Evolutionary conservation across 1,140 invertebrate genomes (phyloP).

Genomic region (Tribolium castaneum): DNA sequence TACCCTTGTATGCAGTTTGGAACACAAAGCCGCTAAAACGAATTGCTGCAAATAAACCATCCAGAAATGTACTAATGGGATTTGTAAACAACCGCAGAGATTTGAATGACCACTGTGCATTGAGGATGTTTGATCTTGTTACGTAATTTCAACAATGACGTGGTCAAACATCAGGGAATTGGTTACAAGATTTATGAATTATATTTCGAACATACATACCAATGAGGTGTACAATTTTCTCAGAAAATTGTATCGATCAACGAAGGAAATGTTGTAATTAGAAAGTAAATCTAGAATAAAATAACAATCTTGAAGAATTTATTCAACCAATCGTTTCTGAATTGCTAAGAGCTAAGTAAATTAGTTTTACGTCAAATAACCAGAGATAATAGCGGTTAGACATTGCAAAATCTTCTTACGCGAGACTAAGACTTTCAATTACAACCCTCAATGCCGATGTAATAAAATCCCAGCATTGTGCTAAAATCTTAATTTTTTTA

Average conservation of each 20-base stretch:
- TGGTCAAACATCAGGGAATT: not conserved
- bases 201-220: not conserved
- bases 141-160: not conserved
- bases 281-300: not conserved
- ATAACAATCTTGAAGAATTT: not conserved
- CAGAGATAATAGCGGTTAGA: not conserved
- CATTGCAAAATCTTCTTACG: not conserved
- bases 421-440: no score
- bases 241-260: not conserved
- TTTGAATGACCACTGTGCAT: constrained; percentile 20
- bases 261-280: not conserved
- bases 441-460: no score
- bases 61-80: not conserved
- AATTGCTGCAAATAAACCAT: constrained; percentile 5
- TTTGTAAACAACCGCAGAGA: constrained; percentile 5
- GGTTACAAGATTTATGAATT: not conserved
- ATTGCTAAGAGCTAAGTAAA: not conserved
- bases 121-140: constrained; percentile 9
- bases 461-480: no score
- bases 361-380: not conserved
- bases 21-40: not conserved
- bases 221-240: not conserved
- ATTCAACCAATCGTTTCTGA: not conserved
- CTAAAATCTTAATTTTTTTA: no score
- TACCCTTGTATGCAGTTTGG: not conserved